Conservation (phyloP, 2,888 invertebrate genomes). For the Philaethria dido region DNA sequence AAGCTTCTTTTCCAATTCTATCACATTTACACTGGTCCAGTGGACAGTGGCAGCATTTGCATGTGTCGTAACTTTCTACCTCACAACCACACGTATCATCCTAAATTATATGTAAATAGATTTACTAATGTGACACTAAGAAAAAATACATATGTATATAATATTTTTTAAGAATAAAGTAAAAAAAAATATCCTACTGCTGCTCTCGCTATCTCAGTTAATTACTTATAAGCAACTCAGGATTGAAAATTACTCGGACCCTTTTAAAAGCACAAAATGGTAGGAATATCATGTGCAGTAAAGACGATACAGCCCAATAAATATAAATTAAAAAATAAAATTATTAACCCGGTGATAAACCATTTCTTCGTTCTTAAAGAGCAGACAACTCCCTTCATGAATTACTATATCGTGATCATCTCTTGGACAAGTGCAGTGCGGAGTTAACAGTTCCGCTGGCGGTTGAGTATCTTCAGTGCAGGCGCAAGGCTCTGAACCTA, state of each 20-base stretch:
- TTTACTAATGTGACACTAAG: no score
- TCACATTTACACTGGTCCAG: constrained; percentile 61
- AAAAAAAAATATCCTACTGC: no score
- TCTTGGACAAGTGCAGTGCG: constrained; percentile 62
- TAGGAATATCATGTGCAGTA: no score
- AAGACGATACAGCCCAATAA: no score
- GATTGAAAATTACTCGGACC: no score
- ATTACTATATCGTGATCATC: constrained; percentile 64
- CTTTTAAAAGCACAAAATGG: no score
- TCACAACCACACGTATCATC: constrained; percentile 58
- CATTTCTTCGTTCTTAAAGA: constrained; percentile 65
- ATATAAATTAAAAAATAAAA: background rate
- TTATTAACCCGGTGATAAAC: constrained; percentile 61
- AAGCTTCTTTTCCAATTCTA: constrained; percentile 62
- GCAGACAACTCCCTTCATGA: constrained; percentile 62
- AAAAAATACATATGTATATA: no score
- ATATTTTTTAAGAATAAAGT: no score
- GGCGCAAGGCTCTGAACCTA: constrained; percentile 50
- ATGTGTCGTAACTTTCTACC: constrained; percentile 53
- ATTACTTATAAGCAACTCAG: no score
- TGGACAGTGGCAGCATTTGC: constrained; percentile 63
- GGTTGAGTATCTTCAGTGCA: constrained; percentile 55
- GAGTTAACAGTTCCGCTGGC: constrained; percentile 44
- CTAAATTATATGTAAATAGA: constrained; percentile 45
- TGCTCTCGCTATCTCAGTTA: no score